Evolutionary conservation across 2,888 invertebrate species (phyloP).

Genomic region (Allolobophora icterica): DNA sequence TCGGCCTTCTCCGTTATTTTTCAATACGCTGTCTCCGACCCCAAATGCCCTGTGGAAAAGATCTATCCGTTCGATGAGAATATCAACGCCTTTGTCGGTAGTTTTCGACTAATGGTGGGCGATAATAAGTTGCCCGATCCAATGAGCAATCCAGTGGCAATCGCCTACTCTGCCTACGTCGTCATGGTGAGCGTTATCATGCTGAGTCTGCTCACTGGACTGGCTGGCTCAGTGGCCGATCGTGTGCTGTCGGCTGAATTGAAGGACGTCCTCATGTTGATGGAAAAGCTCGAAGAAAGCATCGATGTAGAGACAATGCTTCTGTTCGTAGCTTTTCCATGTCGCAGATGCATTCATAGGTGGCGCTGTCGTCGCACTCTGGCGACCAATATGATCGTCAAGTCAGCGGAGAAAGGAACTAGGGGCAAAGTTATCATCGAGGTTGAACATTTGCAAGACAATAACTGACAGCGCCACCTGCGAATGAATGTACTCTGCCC

Average conservation of each 20-base stretch:
- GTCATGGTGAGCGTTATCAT: background rate
- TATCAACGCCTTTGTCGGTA: background rate
- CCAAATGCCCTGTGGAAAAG: background rate
- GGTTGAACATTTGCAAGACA: constrained; percentile 15
- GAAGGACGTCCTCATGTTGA: background rate
- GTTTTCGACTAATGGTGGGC: constrained; percentile 12
- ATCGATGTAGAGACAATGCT: background rate
- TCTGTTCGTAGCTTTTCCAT: background rate
- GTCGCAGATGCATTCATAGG: background rate
- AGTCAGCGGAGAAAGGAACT: background rate
- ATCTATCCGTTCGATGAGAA: background rate
- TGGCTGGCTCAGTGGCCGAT: constrained; percentile 25
- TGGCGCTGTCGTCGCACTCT: background rate
- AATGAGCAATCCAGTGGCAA: background rate
- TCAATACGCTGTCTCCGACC: background rate
- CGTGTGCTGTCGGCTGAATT: background rate
- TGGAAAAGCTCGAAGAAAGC: constrained; percentile 19
- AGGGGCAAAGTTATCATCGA: background rate
- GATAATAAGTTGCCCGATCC: background rate
- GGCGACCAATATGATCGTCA: background rate
- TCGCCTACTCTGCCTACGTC: background rate
- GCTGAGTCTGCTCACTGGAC: constrained; percentile 12
- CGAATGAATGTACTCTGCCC: too few relatives aligned
- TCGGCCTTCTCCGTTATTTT: background rate
- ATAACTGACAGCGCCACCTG: background rate